Evolutionary conservation across 2,113 vertebrate genomes (phyloP).

Genomic region (Chlorocebus sabaeus): DNA sequence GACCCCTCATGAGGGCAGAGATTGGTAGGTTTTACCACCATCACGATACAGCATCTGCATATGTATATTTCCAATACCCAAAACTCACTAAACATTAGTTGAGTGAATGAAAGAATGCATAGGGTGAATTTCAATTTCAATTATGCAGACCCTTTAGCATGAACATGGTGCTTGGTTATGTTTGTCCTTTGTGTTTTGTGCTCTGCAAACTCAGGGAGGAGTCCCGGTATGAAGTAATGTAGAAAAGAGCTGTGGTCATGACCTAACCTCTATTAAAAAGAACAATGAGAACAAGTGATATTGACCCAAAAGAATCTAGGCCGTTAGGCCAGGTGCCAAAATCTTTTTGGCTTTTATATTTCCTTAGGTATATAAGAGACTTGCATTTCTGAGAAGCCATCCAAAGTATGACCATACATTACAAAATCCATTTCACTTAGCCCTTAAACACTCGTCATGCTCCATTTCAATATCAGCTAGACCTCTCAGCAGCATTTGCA

Average conservation of each 20-base stretch:
- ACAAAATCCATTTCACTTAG: conserved; percentile 18
- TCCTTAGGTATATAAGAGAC: background rate
- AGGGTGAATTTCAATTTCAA: background rate
- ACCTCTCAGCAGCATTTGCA: background rate
- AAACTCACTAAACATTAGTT: background rate
- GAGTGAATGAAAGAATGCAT: background rate
- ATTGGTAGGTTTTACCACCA: background rate
- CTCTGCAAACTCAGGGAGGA: background rate
- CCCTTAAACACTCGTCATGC: background rate
- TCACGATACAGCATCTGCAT: background rate
- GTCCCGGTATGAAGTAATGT: background rate
- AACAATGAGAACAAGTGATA: conserved; percentile 12
- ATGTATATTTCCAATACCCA: background rate
- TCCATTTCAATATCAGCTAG: background rate
- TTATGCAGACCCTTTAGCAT: background rate
- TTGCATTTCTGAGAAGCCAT: conserved; percentile 36
- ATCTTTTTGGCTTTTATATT: background rate
- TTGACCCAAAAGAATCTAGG: background rate
- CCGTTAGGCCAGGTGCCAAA: background rate
- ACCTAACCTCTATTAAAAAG: background rate
- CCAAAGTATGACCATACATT: background rate
- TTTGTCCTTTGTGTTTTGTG: background rate
- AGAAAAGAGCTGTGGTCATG: background rate
- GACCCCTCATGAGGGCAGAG: background rate
- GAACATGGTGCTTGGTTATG: background rate